Evolutionary conservation across 2,888 invertebrate genomes (phyloP).

Genomic region (Heliconius hortense): DNA sequence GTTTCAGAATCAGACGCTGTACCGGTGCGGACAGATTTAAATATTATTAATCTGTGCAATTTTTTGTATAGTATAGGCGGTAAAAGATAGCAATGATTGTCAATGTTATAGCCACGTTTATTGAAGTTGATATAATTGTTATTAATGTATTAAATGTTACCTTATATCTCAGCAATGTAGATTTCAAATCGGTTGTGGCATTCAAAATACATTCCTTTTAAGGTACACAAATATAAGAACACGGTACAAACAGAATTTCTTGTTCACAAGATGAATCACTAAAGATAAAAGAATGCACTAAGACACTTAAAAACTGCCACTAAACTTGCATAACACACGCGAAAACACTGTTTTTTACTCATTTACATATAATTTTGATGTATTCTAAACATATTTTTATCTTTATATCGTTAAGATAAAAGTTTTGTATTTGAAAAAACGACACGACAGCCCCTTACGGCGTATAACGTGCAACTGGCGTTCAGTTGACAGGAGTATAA

Average conservation of each 20-base stretch:
- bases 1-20: background rate
- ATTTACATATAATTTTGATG: constrained; percentile 55
- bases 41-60: constrained; percentile 22
- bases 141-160: constrained; percentile 19
- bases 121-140: background rate
- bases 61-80: constrained; percentile 4
- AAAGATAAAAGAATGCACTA: constrained; percentile 65
- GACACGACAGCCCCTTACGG: constrained; percentile 57
- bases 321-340: constrained; percentile 57
- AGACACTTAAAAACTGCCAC: constrained; percentile 58
- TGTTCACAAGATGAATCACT: constrained; percentile 78
- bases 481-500: constrained; percentile 66
- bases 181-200: constrained; percentile 50
- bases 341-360: constrained; percentile 54
- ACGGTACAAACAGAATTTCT: constrained; percentile 71
- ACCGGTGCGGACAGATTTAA: background rate
- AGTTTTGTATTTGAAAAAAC: constrained; percentile 61
- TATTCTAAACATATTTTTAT: constrained; percentile 58
- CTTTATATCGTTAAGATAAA: constrained; percentile 64
- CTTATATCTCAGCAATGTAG: constrained; percentile 37
- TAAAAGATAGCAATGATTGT: constrained; percentile 10
- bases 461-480: constrained; percentile 63
- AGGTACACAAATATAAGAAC: constrained; percentile 59
- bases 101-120: constrained; percentile 13
- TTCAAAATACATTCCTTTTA: constrained; percentile 57